Conservation (phyloP, 2,113 vertebrate genomes). For the Grammomys dolichurus region DNA sequence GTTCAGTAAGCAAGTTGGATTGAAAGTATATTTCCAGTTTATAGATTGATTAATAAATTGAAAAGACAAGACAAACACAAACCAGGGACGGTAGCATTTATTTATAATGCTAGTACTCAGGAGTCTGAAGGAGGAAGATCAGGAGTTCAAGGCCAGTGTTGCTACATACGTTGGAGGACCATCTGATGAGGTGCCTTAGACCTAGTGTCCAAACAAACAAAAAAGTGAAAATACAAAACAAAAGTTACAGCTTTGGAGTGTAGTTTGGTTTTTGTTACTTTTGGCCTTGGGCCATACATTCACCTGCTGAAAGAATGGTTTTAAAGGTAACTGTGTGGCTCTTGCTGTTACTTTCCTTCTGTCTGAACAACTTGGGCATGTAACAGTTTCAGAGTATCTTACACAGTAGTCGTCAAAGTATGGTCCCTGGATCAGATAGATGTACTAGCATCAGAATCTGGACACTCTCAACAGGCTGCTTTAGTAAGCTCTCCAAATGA, state of each 20-base stretch:
- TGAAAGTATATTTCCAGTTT: not conserved
- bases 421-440: not conserved
- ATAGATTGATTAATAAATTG: not conserved
- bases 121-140: not conserved
- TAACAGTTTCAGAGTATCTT: constrained; percentile 44
- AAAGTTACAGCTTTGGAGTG: constrained; percentile 23
- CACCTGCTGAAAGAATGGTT: constrained; percentile 4
- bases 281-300: not conserved
- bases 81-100: not conserved
- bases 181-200: not conserved
- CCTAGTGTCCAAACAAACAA: not conserved
- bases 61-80: not conserved
- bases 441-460: not conserved
- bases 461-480: constrained; percentile 21
- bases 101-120: not conserved
- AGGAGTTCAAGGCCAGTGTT: not conserved
- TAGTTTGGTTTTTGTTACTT: constrained; percentile 12
- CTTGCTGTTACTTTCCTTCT: not conserved
- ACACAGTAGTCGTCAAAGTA: not conserved
- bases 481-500: not conserved
- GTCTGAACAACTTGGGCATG: constrained; percentile 25
- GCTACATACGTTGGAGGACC: not conserved
- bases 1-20: not conserved
- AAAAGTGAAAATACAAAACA: not conserved
- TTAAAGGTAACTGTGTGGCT: constrained; percentile 34